Conservation (phyloP, 2,113 vertebrate species). For the Pseudorhombus dupliciocellatus region DNA sequence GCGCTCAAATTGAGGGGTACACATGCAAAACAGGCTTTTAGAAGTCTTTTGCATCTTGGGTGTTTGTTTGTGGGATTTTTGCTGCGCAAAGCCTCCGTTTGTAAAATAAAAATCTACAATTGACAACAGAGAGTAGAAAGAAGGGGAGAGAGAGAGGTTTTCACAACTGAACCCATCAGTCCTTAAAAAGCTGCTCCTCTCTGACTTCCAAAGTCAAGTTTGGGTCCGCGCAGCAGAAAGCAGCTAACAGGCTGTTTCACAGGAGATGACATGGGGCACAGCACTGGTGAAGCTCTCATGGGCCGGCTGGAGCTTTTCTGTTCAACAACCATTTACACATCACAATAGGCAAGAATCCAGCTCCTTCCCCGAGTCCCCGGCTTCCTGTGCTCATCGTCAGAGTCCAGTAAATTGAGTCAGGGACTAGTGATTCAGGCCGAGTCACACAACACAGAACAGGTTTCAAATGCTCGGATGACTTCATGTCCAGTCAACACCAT, state of each 20-base stretch:
- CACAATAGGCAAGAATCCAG: slow-evolving; percentile 68
- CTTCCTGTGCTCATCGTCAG: slow-evolving; percentile 61
- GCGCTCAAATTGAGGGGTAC: slow-evolving; percentile 38
- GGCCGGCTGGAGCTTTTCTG: slow-evolving; percentile 30
- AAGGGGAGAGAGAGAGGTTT: slow-evolving; percentile 47
- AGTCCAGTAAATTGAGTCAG: slow-evolving; percentile 68
- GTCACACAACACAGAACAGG: slow-evolving; percentile 49
- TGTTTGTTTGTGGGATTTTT: slow-evolving; percentile 63
- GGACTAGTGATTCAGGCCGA: slow-evolving; percentile 62
- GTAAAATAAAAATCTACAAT: slow-evolving; percentile 53
- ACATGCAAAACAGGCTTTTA: slow-evolving; percentile 25
- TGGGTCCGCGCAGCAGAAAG: slow-evolving; percentile 41
- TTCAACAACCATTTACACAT: slow-evolving; percentile 55
- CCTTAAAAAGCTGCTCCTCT: slow-evolving; percentile 20
- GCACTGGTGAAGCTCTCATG: slow-evolving; percentile 42
- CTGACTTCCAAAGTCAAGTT: slow-evolving; percentile 53
- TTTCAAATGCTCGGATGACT: slow-evolving; percentile 58
- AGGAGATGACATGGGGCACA: slow-evolving; percentile 29
- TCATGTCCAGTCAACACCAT: slow-evolving; percentile 30
- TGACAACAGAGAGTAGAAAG: slow-evolving; percentile 55
- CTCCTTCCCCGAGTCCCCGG: slow-evolving; percentile 54
- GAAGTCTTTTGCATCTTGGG: slow-evolving; percentile 47
- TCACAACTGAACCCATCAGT: slow-evolving; percentile 50
- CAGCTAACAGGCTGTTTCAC: slow-evolving; percentile 51
- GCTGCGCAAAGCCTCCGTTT: slow-evolving; percentile 45